A percentile compares a stretch with the other conserved stretches of the same genome.
phyloP scores from a whole-genome alignment of 30 jellyfish, hydroid and myxozoan species.

The Hydractinia echinata region DNA sequence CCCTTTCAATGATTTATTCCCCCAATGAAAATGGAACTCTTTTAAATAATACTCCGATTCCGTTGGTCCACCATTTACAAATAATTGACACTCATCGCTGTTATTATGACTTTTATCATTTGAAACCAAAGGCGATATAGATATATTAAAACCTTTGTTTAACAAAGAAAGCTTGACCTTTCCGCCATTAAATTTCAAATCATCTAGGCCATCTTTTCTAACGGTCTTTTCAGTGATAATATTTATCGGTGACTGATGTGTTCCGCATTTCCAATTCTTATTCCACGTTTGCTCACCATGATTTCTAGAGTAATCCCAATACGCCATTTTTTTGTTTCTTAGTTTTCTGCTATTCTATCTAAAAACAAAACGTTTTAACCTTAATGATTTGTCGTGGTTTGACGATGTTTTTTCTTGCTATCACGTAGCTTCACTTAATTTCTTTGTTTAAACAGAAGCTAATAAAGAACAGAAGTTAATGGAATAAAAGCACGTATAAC shows the following conservation, averaged over 20 bases:
- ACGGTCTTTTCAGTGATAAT: conserved; percentile 30
- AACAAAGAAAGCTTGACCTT: no score
- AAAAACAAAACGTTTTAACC: no score
- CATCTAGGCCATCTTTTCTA: conserved; percentile 17
- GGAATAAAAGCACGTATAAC: no score
- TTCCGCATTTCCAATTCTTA: conserved; percentile 17
- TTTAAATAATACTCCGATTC: conserved; percentile 12
- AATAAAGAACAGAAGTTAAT: no score
- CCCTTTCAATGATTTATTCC: conserved; percentile 21
- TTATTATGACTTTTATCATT: no score
- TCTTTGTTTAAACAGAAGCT: no score
- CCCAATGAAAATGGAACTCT: conserved; percentile 87
- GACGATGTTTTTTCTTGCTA: no score
- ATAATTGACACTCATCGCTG: not conserved
- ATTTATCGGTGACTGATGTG: conserved; percentile 58
- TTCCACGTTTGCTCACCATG: not conserved
- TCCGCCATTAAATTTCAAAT: not conserved
- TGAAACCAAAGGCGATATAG: not conserved
- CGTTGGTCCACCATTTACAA: conserved; percentile 2
- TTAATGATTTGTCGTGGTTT: no score
- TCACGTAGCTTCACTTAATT: no score
- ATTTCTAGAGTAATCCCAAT: conserved; percentile 17
- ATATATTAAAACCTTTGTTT: conserved; percentile 9
- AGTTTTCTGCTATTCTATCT: no score
- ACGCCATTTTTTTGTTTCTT: no score